Conservation (phyloP, 2,113 vertebrate genomes). For the Colossoma macropomum region DNA sequence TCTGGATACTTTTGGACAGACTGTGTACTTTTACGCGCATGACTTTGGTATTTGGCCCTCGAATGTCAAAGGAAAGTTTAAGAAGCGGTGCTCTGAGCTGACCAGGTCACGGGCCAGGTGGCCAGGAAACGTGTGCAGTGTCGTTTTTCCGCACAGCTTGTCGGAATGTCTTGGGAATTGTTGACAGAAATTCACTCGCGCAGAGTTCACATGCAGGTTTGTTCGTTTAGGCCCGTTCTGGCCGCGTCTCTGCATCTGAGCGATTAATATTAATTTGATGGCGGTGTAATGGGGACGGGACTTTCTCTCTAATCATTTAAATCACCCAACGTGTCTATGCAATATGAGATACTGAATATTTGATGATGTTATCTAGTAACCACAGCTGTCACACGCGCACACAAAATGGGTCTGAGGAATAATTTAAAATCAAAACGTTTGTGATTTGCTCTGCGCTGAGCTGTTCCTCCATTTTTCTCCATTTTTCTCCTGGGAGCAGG, state of each 20-base stretch:
- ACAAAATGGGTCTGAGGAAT: conserved; percentile 1
- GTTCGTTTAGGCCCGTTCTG: neutral
- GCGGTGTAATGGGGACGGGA: neutral
- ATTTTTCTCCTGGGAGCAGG: neutral
- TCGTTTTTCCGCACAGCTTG: neutral
- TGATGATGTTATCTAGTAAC: conserved; percentile 44
- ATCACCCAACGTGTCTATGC: conserved; percentile 9
- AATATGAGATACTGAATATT: conserved; percentile 41
- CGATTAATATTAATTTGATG: neutral
- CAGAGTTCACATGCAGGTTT: neutral
- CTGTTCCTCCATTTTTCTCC: too few relatives aligned
- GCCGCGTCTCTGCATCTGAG: too few relatives aligned
- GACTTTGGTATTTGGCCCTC: neutral
- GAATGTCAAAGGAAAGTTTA: neutral
- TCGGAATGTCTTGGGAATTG: neutral
- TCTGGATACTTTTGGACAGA: neutral
- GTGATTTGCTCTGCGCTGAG: neutral
- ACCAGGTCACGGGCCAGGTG: neutral
- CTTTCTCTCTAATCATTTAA: conserved; percentile 16
- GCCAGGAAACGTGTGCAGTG: neutral
- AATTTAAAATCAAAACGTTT: neutral
- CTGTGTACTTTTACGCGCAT: too few relatives aligned
- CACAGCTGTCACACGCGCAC: conserved; percentile 43
- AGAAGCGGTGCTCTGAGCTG: neutral
- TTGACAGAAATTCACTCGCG: neutral